Percentiles rank a stretch among this genome's conserved stretches.
Evolutionary conservation across 2,797 vertebrate genomes (phyloP).

Genomic region (Hyperoplus immaculatus): DNA sequence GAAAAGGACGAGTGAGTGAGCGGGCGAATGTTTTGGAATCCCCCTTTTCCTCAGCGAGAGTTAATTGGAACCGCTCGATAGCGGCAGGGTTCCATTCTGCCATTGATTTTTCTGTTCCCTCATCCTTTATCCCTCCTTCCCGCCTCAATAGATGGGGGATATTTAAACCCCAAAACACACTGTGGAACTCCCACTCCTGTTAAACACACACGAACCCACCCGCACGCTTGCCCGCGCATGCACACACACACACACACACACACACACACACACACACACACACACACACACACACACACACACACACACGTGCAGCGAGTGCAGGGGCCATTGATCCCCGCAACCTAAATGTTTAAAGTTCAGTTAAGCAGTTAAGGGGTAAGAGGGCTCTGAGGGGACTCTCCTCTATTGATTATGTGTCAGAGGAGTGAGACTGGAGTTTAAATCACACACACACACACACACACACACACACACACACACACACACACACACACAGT

Average conservation of each 20-base stretch:
- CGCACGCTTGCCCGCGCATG: conserved; percentile 34
- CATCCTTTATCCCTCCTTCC: conserved; percentile 84
- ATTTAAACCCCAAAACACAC: conserved; percentile 83
- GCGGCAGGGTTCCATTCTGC: conserved; percentile 89
- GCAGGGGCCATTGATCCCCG: conserved; percentile 94
- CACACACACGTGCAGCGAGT: conserved; percentile 63
- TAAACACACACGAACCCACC: conserved; percentile 67
- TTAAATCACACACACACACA: conserved; percentile 88
- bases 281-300: conserved; percentile 30
- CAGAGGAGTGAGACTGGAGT: conserved; percentile 92
- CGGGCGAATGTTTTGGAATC: conserved; percentile 86
- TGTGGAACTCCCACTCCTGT: conserved; percentile 83
- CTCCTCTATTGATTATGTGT: conserved; percentile 98
- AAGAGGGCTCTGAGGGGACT: conserved; percentile 96
- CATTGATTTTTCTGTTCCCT: conserved; percentile 86
- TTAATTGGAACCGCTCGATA: conserved; percentile 91
- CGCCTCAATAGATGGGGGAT: conserved; percentile 82
- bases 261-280: conserved; percentile 41
- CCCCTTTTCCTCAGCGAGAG: conserved; percentile 81
- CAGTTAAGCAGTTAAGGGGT: conserved; percentile 99
- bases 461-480: conserved; percentile 82
- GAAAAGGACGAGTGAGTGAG: conserved; percentile 63
- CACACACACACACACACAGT: conserved; percentile 66
- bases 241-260: conserved; percentile 28
- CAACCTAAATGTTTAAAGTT: conserved; percentile 98